Base-by-base conservation (phyloP, 2,888 invertebrate genomes). In the Volucella inanis region DNA sequence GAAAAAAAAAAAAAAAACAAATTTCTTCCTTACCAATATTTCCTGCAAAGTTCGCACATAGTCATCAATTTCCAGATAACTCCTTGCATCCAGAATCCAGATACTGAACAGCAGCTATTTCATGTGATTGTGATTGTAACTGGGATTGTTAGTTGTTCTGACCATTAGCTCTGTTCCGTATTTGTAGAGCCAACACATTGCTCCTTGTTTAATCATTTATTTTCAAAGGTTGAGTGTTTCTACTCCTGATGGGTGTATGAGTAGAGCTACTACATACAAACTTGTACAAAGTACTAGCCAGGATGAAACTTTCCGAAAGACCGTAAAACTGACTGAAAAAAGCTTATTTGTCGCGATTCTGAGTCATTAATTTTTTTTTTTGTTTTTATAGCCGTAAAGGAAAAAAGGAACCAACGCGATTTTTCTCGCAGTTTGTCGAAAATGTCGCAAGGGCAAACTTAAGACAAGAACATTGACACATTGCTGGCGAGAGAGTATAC, bases 181-280 rank as follows among this genome's bases (percentile, higher is more conserved):
- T 70, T 74, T 70, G 62, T 52, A 41, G 18, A 65, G 65, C 11
- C 38, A 15, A 49, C 65, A 68, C 74, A 59, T 52, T 50, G 50
- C 31, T 85, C 61, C 49, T 62, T 76, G 75, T 84, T 84, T 85
- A 85, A 81, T 85, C 81, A 81, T 80, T 85, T 85, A 76, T 85
- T 81, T 71, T 80, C 52, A 45, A 71, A 55, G 80, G 76, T 71
- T 75, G 14, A 11, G 14, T 39, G 65, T 31, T 50, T 18, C 45
- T 45, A 18, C 41, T 65, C 38, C 59, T 39, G 15, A 12, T 18
- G 31, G 47, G 43, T 18, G 54, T 39, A 47, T 67, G 54, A 55
- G 55, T 62, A 15, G 39, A 22, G 18, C 18, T 2, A 31, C 31
- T 4, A 31, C 6, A 31, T 31, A 31, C 31, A 22, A 22, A 22